A percentile compares a stretch with the other conserved stretches of the same genome.
These are phyloP conservation scores for Oasisia sp. DNA, from an alignment of 2,888 invertebrate genomes.

Conservation along the genomic window DNA sequence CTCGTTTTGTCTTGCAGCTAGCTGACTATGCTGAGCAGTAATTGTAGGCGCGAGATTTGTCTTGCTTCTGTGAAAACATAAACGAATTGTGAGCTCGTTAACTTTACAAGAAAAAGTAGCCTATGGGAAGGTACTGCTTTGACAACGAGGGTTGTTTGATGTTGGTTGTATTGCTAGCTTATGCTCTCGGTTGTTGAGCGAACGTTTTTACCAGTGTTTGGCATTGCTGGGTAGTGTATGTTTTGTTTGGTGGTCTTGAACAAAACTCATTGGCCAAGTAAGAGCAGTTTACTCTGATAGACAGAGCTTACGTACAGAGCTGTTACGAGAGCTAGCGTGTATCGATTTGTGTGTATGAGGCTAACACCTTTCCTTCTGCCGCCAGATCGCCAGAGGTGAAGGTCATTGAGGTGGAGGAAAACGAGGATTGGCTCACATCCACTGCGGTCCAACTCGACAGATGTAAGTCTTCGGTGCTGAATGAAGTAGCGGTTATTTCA, in stretches of 20 bases:
- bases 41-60: not conserved
- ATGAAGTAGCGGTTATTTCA: not conserved
- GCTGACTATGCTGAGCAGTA: too few species aligned
- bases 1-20: conserved; percentile 2
- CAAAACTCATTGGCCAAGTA: not conserved
- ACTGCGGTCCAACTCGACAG: conserved; percentile 59
- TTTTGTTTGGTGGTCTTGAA: not conserved
- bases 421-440: conserved; percentile 56
- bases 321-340: not conserved
- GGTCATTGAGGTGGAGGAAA: conserved; percentile 51
- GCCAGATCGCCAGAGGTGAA: conserved; percentile 29
- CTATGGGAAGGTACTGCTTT: not conserved
- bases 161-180: not conserved
- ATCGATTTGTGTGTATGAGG: not conserved
- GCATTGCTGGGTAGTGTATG: not conserved
- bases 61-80: not conserved
- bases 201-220: not conserved
- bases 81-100: not conserved
- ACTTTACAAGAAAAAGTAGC: not conserved
- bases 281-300: not conserved
- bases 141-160: not conserved
- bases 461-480: conserved; percentile 53
- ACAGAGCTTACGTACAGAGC: not conserved
- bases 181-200: not conserved
- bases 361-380: not conserved